Base-by-base conservation (phyloP, 1,140 invertebrate species). In the Ceratina calcarata region DNA sequence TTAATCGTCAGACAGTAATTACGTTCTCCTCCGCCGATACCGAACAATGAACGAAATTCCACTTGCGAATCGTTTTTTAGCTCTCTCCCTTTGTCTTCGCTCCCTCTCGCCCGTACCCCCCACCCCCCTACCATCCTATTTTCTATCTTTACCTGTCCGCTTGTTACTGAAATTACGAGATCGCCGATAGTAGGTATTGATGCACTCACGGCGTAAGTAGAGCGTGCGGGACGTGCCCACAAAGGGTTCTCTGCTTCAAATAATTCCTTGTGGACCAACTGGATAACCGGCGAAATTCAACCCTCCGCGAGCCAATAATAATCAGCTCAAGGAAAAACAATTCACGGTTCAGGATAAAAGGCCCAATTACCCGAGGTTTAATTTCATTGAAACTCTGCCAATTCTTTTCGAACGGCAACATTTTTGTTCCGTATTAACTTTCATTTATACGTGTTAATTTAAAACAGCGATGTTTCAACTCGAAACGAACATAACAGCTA, bases 241-340 rank as follows among this genome's bases (percentile, higher is more conserved):
- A 78, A 78, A 78, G 69, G 76, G 69, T 51, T 71, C 61, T 20
- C 75, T 45, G 37, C 55, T 32, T 78, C 68, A 78, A 78, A 78
- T 78, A 78, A 78, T 78, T 78, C 72, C 64, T 64, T 49, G 69
- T 49, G 60, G 76, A 55, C 60, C 69, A 57, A 60, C 8, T 55
- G 45, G 53, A 27, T 58, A 75, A 67, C 64, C 53, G 32, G 62
- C 12, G 64, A 27, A 53, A 67, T 58, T 67, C 64, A 32, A 45
- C 20, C 73, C 51, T 37, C 15, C 7, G 4, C 57, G 0, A 22
- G 18, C 15, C 37, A 51, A 68, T 75, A 45, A 67, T 49, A 55
- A 45, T 53, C 37, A 6, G 37, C 37, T 45, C 37, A 45, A 45
- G 37, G 37, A 45, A 45, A 45, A 45, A 45, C 37, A 45, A 45